A percentile compares a stretch with the other conserved stretches of the same genome.
These are phyloP conservation scores for Gadopsis bispinosus DNA, from an alignment of 2,797 vertebrate species.

Conservation along the genomic window DNA sequence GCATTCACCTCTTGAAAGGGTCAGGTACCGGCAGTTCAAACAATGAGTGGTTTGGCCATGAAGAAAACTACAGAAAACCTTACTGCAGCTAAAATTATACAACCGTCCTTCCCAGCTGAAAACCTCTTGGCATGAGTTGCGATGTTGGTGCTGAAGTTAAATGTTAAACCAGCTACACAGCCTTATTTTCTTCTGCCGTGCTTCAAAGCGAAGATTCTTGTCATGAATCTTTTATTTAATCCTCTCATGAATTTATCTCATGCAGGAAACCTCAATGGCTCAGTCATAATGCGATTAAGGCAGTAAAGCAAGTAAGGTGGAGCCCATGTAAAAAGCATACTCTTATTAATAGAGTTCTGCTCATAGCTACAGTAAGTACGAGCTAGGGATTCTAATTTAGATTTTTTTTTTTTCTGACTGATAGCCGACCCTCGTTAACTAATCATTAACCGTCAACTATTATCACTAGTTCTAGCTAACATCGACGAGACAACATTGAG, in stretches of 20 bases:
- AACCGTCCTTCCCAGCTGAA: conserved; percentile 8
- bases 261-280: conserved; percentile 16
- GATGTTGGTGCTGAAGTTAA: conserved; percentile 10
- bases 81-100: neutral
- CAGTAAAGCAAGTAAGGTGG: neutral
- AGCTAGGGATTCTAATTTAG: too few species aligned
- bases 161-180: conserved; percentile 5
- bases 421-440: too few species aligned
- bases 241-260: conserved; percentile 2
- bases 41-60: neutral
- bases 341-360: neutral
- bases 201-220: conserved; percentile 4
- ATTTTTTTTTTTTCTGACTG: too few species aligned
- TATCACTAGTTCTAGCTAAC: too few species aligned
- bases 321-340: neutral
- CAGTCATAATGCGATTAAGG: conserved; percentile 9
- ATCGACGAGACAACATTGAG: too few species aligned
- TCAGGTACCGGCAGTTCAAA: neutral
- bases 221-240: conserved; percentile 17
- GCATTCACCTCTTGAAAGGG: conserved; percentile 2
- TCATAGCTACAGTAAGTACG: neutral
- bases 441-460: too few species aligned
- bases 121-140: neutral
- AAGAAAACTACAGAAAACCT: neutral
- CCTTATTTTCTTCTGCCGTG: neutral